Evolutionary conservation across 1,140 invertebrate genomes (phyloP).

Genomic region (Neocloeon triangulifer): DNA sequence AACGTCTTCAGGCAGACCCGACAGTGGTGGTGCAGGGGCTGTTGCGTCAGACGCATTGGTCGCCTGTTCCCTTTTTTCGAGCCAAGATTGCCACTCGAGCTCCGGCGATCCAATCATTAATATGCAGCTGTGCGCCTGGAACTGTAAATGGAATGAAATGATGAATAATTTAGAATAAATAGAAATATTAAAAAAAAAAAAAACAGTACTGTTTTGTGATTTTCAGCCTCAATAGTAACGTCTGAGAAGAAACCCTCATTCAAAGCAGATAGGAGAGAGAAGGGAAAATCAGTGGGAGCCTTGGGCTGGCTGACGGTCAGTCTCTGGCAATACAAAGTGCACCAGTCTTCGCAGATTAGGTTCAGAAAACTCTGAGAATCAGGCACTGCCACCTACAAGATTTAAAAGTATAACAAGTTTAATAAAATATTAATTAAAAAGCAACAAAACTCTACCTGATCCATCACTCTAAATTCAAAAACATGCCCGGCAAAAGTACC

Average conservation of each 20-base stretch:
- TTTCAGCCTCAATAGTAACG: conserved; percentile 23
- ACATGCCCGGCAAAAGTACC: conserved; percentile 37
- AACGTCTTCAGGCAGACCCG: conserved; percentile 27
- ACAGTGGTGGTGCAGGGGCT: conserved; percentile 19
- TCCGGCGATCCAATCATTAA: conserved; percentile 26
- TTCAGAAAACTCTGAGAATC: conserved; percentile 27
- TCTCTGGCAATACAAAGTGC: conserved; percentile 33
- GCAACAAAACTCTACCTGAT: background rate
- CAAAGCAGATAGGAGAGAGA: conserved; percentile 32
- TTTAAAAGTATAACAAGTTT: background rate
- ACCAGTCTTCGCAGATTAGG: conserved; percentile 35
- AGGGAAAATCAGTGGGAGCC: conserved; percentile 21
- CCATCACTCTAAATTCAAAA: conserved; percentile 34
- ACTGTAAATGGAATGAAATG: no score
- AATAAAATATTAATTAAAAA: background rate
- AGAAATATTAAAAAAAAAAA: no score
- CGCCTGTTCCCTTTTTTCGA: no score
- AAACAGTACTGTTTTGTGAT: conserved; percentile 28
- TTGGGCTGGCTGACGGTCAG: conserved; percentile 15
- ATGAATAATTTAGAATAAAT: conserved; percentile 7
- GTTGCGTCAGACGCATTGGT: no score
- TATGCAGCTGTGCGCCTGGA: conserved; percentile 33
- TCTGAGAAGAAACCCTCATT: conserved; percentile 39
- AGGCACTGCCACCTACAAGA: conserved; percentile 19
- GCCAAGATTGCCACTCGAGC: conserved; percentile 32